phyloP scores from a whole-genome alignment of 1,140 invertebrate genomes.

The Globodera rostochiensis region DNA sequence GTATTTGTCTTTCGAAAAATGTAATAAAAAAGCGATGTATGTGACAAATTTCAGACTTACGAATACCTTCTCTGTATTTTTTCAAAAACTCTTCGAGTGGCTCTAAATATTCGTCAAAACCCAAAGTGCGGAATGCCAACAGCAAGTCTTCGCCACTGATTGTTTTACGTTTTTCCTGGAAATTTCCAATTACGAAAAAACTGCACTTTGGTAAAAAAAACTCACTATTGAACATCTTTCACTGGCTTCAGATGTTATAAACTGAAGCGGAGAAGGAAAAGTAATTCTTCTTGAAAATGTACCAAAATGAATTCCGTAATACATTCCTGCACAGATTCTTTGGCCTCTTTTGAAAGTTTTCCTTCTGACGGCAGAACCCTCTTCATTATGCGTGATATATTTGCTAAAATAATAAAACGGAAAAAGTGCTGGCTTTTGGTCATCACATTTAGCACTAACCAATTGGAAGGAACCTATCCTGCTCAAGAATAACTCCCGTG shows the following conservation, averaged over 20 bases:
- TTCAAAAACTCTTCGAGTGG: constrained; percentile 92
- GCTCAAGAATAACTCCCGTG: constrained; percentile 53
- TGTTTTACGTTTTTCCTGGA: constrained; percentile 96
- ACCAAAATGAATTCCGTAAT: constrained; percentile 93
- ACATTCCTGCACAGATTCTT: constrained; percentile 99
- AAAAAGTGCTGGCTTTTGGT: not conserved
- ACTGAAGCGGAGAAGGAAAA: constrained; percentile 69
- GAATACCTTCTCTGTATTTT: constrained; percentile 83
- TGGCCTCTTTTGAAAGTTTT: constrained; percentile 96
- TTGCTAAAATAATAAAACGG: constrained; percentile 71
- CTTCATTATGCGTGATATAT: constrained; percentile 99
- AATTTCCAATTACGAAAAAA: constrained; percentile 76
- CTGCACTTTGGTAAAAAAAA: constrained; percentile 73
- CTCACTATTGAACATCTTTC: constrained; percentile 52
- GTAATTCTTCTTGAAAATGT: not conserved
- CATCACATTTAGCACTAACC: constrained; percentile 36
- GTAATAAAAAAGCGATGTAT: too few relatives aligned
- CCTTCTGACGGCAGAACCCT: constrained; percentile 90
- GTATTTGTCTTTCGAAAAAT: too few relatives aligned
- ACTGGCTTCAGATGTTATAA: constrained; percentile 87
- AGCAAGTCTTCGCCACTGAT: constrained; percentile 91
- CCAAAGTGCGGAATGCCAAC: constrained; percentile 88
- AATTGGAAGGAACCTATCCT: constrained; percentile 63
- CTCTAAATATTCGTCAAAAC: constrained; percentile 98
- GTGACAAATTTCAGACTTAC: not conserved